These are phyloP conservation scores for Caenorhabditis becei DNA, from an alignment of 2,888 invertebrate species.

Conservation along the genomic window DNA sequence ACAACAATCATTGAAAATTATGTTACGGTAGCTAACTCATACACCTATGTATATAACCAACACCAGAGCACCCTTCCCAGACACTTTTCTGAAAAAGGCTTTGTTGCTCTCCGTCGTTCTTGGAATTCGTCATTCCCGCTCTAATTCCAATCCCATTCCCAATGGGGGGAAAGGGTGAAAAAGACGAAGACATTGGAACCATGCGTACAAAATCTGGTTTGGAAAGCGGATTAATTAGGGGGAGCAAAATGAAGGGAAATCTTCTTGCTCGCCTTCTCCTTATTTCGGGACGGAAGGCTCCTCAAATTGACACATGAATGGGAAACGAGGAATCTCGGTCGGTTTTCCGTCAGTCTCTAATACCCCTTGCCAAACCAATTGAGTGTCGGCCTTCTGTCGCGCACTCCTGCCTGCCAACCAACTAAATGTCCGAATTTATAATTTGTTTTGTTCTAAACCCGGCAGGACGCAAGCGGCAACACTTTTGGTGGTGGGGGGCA, in stretches of 20 bases:
- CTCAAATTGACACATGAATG: slow-evolving; percentile 63
- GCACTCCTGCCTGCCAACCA: slow-evolving; percentile 35
- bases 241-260: slow-evolving; percentile 30
- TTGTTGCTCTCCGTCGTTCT: neutral
- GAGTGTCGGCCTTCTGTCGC: slow-evolving; percentile 63
- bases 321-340: slow-evolving; percentile 20
- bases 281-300: slow-evolving; percentile 17
- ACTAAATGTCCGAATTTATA: slow-evolving; percentile 64
- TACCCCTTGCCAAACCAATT: slow-evolving; percentile 52
- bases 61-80: too few relatives aligned
- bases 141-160: neutral
- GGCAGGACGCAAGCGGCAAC: slow-evolving; percentile 17
- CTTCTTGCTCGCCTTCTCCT: slow-evolving; percentile 16
- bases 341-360: slow-evolving; percentile 37
- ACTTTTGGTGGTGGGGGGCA: too few relatives aligned
- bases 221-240: slow-evolving; percentile 51
- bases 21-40: too few relatives aligned
- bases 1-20: too few relatives aligned
- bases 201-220: slow-evolving; percentile 39
- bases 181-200: too few relatives aligned
- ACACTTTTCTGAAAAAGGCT: too few relatives aligned
- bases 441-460: slow-evolving; percentile 64
- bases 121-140: neutral
- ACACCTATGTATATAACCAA: too few relatives aligned
- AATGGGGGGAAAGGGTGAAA: too few relatives aligned